Evolutionary conservation across 2,888 invertebrate genomes (phyloP).

Genomic region (Calameuta filiformis): DNA sequence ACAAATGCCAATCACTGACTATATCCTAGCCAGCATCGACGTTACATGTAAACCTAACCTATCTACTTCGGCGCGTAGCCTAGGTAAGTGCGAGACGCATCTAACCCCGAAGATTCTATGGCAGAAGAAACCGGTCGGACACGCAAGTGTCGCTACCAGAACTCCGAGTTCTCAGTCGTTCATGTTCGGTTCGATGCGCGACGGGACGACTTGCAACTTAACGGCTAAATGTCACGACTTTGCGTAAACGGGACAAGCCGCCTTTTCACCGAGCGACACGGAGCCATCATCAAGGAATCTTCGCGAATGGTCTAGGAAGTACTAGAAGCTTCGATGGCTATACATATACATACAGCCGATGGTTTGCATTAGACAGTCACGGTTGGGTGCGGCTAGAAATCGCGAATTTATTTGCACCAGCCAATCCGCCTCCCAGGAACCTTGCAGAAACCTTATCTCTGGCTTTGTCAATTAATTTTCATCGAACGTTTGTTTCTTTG

Average conservation of each 20-base stretch:
- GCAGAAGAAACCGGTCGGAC: neutral
- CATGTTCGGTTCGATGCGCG: neutral
- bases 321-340: neutral
- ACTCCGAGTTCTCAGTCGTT: neutral
- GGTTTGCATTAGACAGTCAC: neutral
- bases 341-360: neutral
- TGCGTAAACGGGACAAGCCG: neutral
- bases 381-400: neutral
- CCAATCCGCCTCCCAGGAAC: neutral
- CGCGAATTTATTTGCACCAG: neutral
- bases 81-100: neutral
- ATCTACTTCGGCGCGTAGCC: neutral
- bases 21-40: neutral
- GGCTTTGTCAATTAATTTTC: neutral
- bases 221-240: neutral
- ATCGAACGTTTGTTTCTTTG: neutral
- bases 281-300: neutral
- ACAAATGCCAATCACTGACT: neutral
- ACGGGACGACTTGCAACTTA: neutral
- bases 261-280: neutral
- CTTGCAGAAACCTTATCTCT: neutral
- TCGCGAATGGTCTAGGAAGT: neutral
- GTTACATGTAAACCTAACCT: neutral
- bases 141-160: neutral
- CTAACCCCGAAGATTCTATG: neutral